These are phyloP conservation scores for Volucella inflata DNA, from an alignment of 2,888 invertebrate species.

Conservation along the genomic window DNA sequence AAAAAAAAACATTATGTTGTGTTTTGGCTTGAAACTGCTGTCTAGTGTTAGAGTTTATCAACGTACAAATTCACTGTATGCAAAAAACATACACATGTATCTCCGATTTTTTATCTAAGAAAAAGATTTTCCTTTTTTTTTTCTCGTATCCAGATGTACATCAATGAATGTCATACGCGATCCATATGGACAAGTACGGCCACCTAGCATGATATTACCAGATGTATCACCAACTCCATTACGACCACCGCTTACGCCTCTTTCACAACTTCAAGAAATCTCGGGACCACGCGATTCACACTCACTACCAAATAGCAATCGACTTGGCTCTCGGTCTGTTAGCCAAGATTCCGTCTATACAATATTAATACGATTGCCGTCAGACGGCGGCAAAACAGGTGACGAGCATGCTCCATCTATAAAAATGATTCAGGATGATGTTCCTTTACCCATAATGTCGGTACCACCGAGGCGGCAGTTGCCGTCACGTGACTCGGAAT, in stretches of 20 bases:
- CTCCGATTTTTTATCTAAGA: background rate
- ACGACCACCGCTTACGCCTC: conserved; percentile 84
- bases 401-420: conserved; percentile 89
- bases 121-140: background rate
- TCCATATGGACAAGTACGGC: conserved; percentile 86
- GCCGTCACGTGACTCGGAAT: conserved; percentile 86
- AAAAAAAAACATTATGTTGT: conserved; percentile 68
- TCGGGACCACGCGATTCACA: conserved; percentile 86
- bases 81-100: background rate
- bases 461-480: conserved; percentile 84
- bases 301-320: conserved; percentile 86
- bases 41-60: conserved; percentile 58
- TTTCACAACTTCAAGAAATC: conserved; percentile 83
- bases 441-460: conserved; percentile 82
- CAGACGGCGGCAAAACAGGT: conserved; percentile 85
- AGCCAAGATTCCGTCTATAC: conserved; percentile 94
- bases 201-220: conserved; percentile 83
- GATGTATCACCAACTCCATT: conserved; percentile 83
- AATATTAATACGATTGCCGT: conserved; percentile 94
- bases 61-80: conserved; percentile 19
- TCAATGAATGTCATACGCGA: conserved; percentile 93
- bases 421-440: conserved; percentile 93
- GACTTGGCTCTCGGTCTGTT: conserved; percentile 86
- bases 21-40: conserved; percentile 75
- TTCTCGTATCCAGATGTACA: conserved; percentile 87